These are phyloP conservation scores for Fistularia tabacaria DNA, from an alignment of 2,797 vertebrate species.

Conservation along the genomic window DNA sequence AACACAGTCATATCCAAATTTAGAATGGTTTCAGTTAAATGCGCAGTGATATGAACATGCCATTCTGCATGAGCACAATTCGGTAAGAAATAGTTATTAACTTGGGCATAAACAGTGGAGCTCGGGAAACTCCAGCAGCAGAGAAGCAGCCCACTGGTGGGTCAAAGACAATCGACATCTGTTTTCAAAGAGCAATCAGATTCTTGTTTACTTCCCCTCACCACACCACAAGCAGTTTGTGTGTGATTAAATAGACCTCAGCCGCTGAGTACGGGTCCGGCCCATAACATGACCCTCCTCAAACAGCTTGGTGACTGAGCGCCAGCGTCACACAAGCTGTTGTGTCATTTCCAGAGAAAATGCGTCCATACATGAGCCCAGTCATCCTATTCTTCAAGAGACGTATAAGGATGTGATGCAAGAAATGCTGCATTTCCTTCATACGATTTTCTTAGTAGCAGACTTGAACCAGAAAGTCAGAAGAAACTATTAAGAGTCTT, in stretches of 20 bases:
- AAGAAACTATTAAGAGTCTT: too few species aligned
- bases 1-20: neutral
- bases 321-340: neutral
- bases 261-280: neutral
- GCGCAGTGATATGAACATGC: too few species aligned
- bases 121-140: constrained; percentile 1
- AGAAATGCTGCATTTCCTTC: too few species aligned
- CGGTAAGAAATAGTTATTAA: too few species aligned
- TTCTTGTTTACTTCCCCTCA: neutral
- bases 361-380: too few species aligned
- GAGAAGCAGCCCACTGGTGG: neutral
- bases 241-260: neutral
- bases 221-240: neutral
- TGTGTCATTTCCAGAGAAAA: neutral
- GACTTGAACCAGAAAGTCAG: too few species aligned
- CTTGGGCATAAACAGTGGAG: neutral
- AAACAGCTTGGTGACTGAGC: neutral
- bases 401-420: too few species aligned
- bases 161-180: neutral
- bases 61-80: too few species aligned
- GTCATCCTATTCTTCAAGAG: too few species aligned
- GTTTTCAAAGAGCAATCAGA: neutral
- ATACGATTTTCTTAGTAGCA: too few species aligned
- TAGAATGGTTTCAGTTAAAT: too few species aligned
- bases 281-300: neutral